These are phyloP conservation scores for Pollimyrus isidori DNA, from an alignment of 2,113 vertebrate genomes.

Conservation along the genomic window DNA sequence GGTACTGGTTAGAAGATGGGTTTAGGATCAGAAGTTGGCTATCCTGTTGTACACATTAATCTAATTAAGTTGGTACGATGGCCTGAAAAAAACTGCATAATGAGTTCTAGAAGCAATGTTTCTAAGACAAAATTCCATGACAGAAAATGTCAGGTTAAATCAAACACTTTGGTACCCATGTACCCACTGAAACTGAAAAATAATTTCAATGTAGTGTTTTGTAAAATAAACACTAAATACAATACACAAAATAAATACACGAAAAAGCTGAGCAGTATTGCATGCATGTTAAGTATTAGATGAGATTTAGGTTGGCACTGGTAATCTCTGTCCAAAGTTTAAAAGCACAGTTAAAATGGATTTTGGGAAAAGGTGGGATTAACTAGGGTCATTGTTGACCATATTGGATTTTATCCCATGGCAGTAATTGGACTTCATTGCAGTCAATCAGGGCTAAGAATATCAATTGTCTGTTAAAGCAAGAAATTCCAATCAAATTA, in stretches of 20 bases:
- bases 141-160: background rate
- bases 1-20: background rate
- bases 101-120: background rate
- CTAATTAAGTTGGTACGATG: background rate
- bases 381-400: background rate
- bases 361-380: background rate
- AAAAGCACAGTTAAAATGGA: background rate
- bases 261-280: background rate
- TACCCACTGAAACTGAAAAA: background rate
- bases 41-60: background rate
- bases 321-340: background rate
- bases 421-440: background rate
- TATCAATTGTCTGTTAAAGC: background rate
- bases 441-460: background rate
- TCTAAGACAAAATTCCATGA: background rate
- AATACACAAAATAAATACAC: background rate
- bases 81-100: background rate
- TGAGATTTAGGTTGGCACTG: background rate
- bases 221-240: background rate
- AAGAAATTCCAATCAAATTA: background rate
- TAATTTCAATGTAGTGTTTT: background rate
- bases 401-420: background rate
- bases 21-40: background rate
- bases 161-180: background rate
- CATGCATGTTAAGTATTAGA: background rate